Evolutionary conservation across 2,888 invertebrate species (phyloP).

Genomic region (Camponotus fellah): DNA sequence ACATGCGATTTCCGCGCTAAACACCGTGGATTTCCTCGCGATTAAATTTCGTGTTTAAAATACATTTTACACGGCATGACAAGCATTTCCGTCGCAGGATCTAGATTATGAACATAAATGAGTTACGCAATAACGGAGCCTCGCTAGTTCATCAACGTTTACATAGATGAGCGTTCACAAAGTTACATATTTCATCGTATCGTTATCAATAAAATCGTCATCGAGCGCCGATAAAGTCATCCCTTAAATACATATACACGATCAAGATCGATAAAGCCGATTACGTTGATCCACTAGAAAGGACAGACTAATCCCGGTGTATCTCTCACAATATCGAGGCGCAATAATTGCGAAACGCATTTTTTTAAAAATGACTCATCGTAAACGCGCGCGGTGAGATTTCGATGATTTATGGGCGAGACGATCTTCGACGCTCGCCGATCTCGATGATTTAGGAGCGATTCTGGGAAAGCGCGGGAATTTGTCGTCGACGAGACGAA

Average conservation of each 20-base stretch:
- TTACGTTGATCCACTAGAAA: constrained; percentile 27
- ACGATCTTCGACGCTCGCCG: constrained; percentile 35
- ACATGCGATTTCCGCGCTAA: constrained; percentile 14
- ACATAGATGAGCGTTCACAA: constrained; percentile 1
- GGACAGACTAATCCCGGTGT: constrained; percentile 28
- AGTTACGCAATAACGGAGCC: constrained; percentile 2
- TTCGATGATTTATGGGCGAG: constrained; percentile 38
- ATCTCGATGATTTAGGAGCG: constrained; percentile 65
- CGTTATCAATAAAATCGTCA: constrained; percentile 23
- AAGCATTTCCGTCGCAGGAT: constrained; percentile 11
- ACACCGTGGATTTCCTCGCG: constrained; percentile 15
- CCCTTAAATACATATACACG: constrained; percentile 23
- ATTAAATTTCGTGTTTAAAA: constrained; percentile 34
- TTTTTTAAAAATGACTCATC: constrained; percentile 8
- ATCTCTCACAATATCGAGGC: background rate
- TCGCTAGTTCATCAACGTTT: background rate
- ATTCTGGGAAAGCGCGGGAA: constrained; percentile 64
- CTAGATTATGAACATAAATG: background rate
- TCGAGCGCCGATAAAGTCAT: constrained; percentile 32
- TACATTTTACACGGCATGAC: background rate
- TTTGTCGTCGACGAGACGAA: constrained; percentile 72
- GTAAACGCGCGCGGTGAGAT: constrained; percentile 21
- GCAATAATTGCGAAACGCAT: constrained; percentile 21
- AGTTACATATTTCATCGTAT: background rate
- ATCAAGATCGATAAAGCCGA: constrained; percentile 30